Evolutionary conservation across 2,888 invertebrate species (phyloP).

Genomic region (Proisotoma minuta): DNA sequence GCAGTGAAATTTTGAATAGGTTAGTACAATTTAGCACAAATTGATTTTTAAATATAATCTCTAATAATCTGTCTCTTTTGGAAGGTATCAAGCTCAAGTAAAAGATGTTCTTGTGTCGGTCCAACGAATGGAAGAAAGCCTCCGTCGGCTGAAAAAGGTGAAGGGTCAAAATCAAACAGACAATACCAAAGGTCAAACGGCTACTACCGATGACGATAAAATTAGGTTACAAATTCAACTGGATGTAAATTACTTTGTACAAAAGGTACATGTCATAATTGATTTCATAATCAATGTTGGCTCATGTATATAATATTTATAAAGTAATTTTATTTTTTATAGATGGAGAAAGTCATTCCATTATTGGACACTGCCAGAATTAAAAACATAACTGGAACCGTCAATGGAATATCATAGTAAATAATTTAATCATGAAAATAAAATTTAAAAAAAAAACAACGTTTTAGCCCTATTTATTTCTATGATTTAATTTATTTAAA

Average conservation of each 20-base stretch:
- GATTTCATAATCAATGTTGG: neutral
- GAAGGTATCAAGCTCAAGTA: slow-evolving; percentile 58
- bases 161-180: slow-evolving; percentile 56
- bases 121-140: slow-evolving; percentile 89
- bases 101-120: slow-evolving; percentile 87
- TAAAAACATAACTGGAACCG: slow-evolving; percentile 30
- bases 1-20: slow-evolving; percentile 31
- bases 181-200: slow-evolving; percentile 53
- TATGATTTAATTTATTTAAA: too few relatives aligned
- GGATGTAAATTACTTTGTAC: slow-evolving; percentile 72
- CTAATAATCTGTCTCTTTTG: slow-evolving; percentile 10
- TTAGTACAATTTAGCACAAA: slow-evolving; percentile 2
- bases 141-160: slow-evolving; percentile 80
- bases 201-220: slow-evolving; percentile 86
- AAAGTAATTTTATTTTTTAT: slow-evolving; percentile 2
- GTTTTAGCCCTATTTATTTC: too few relatives aligned
- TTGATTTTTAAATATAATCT: neutral
- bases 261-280: slow-evolving; percentile 54
- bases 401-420: slow-evolving; percentile 30
- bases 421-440: neutral
- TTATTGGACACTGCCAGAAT: slow-evolving; percentile 27
- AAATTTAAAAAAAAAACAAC: neutral
- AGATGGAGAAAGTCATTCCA: slow-evolving; percentile 33
- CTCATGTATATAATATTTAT: neutral
- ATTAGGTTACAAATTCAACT: slow-evolving; percentile 83